These are phyloP conservation scores for Mus musculus DNA, from an alignment of 2,113 vertebrate species.

Conservation along the genomic window GRCm39 chr3:71179001-71179500, in stretches of 20 bases:
- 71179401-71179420: no score
- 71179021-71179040: not conserved
- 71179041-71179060: not conserved
- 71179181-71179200: not conserved
- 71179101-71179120: not conserved
- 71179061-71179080: not conserved
- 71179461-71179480: no score
- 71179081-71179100: not conserved
- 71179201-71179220: not conserved
- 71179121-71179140: not conserved
- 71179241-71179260: not conserved
- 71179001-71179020: not conserved
- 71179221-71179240: not conserved
- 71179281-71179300: not conserved
- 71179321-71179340: not conserved
- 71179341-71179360: no score
- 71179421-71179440: no score
- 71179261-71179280: not conserved
- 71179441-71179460: no score
- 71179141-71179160: not conserved
- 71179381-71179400: no score
- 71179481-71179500: no score
- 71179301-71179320: not conserved
- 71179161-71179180: not conserved
- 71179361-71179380: no score